Conservation (phyloP, 1,140 invertebrate species). For the Holcopasites calliopsidis region DNA sequence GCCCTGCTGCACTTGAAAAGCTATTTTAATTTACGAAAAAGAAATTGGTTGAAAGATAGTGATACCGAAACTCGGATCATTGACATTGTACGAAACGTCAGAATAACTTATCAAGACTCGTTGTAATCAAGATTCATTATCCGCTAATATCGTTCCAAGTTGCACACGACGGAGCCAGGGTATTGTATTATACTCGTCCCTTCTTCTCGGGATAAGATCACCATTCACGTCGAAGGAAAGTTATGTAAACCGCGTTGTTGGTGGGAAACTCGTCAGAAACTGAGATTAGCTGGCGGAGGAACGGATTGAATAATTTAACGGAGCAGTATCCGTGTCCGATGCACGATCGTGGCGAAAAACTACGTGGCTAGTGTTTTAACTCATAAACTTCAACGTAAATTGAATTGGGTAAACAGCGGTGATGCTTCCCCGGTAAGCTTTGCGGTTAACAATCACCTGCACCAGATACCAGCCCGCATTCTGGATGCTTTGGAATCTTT, state of each 20-base stretch:
- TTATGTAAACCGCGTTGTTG: constrained; percentile 10
- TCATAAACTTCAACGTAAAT: constrained; percentile 10
- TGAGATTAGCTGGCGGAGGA: background rate
- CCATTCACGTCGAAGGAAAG: background rate
- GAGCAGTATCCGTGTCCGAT: background rate
- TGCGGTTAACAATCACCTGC: background rate
- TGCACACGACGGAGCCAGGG: background rate
- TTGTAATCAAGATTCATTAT: background rate
- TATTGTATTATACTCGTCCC: background rate
- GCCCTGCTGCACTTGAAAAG: too few relatives aligned
- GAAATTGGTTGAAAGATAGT: too few relatives aligned
- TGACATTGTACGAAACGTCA: too few relatives aligned
- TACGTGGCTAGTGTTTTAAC: constrained; percentile 23
- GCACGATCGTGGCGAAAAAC: constrained; percentile 2
- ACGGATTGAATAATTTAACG: constrained; percentile 27
- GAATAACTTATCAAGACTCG: too few relatives aligned
- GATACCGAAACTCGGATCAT: too few relatives aligned
- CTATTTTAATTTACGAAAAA: too few relatives aligned
- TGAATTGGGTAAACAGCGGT: background rate
- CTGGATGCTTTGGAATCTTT: background rate
- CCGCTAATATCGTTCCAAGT: background rate
- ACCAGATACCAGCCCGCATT: background rate
- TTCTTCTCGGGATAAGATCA: background rate
- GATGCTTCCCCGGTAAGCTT: background rate
- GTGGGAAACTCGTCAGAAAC: constrained; percentile 9